A percentile compares a stretch with the other conserved stretches of the same genome.
These are phyloP conservation scores for Hydrotaea diabolus DNA, from an alignment of 2,888 invertebrate genomes.

Conservation along the genomic window DNA sequence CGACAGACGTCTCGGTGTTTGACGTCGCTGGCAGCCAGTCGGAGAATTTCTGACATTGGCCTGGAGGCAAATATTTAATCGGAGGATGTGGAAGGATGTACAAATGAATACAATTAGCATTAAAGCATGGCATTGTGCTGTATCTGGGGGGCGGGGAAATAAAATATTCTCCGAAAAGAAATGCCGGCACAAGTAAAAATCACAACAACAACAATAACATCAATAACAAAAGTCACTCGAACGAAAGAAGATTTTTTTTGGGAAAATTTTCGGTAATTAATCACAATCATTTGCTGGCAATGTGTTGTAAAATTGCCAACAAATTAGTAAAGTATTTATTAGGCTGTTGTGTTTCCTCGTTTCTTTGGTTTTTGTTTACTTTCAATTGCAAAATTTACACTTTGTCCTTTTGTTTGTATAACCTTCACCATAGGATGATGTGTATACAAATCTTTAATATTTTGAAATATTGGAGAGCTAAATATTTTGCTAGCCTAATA, in stretches of 20 bases:
- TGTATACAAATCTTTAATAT: no score
- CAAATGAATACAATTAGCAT: conserved; percentile 53
- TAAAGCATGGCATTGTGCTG: conserved; percentile 9
- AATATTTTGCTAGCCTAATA: no score
- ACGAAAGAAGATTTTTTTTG: background rate
- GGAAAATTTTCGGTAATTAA: conserved; percentile 43
- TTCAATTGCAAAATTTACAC: background rate
- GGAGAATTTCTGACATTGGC: conserved; percentile 13
- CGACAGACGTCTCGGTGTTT: background rate
- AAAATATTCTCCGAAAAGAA: background rate
- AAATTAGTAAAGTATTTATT: conserved; percentile 53
- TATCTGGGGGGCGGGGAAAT: no score
- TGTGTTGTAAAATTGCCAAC: conserved; percentile 46
- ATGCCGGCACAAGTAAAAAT: background rate
- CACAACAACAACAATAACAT: background rate
- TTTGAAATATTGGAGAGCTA: no score
- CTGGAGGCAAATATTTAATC: conserved; percentile 32
- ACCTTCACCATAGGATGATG: background rate
- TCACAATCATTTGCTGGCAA: conserved; percentile 49
- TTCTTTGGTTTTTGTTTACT: background rate
- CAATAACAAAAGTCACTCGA: background rate
- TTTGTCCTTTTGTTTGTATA: background rate
- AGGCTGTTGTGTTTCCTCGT: conserved; percentile 3
- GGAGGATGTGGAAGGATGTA: conserved; percentile 27
- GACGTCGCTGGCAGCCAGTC: background rate